Evolutionary conservation across 2,797 vertebrate species (phyloP).

Genomic region (Euphonia xanthogaster): DNA sequence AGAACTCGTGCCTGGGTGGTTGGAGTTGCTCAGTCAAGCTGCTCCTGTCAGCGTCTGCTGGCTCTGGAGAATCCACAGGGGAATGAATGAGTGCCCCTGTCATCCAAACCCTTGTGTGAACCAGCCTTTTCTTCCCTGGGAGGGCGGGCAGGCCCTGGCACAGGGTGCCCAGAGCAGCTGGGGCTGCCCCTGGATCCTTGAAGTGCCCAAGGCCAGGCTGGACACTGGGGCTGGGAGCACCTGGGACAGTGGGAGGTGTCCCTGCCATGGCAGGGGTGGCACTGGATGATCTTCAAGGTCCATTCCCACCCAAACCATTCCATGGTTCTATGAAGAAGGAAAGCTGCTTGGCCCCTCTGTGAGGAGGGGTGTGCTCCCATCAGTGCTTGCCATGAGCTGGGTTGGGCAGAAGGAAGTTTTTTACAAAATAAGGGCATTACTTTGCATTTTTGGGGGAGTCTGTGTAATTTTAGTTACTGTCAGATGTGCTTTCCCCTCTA

Average conservation of each 20-base stretch:
- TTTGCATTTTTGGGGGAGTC: background rate
- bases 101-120: accelerated
- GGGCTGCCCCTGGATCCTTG: background rate
- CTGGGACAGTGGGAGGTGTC: accelerated
- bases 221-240: background rate
- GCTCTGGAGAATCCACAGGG: background rate
- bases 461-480: background rate
- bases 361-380: background rate
- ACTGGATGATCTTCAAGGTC: background rate
- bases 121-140: accelerated
- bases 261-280: background rate
- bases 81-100: accelerated
- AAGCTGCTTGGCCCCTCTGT: background rate
- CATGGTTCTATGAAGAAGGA: background rate
- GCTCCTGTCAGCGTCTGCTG: background rate
- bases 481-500: background rate
- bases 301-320: background rate
- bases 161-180: background rate
- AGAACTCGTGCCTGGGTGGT: background rate
- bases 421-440: background rate
- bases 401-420: background rate
- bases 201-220: background rate
- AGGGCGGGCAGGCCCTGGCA: background rate
- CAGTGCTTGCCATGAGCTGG: accelerated
- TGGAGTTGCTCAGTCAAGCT: background rate